These are phyloP conservation scores for Drosophila gunungcola DNA, from an alignment of 1,140 invertebrate genomes.

Conservation along the genomic window DNA sequence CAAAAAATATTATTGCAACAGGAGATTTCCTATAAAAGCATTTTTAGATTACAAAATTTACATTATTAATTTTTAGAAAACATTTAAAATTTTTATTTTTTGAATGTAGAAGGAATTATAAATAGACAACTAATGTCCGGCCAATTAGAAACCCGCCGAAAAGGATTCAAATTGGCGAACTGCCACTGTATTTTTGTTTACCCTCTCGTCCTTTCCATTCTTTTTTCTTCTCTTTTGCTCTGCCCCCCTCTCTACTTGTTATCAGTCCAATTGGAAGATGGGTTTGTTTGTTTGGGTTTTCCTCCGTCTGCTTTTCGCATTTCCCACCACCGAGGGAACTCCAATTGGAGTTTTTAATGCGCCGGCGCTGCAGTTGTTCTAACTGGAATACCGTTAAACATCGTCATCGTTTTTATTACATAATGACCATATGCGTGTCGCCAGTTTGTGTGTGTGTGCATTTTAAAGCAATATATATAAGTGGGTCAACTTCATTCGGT, in stretches of 20 bases:
- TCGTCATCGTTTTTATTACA: constrained; percentile 65
- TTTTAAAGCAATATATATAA: constrained; percentile 68
- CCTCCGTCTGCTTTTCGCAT: constrained; percentile 34
- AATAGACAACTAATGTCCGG: no score
- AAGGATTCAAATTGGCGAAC: background rate
- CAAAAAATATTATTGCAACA: no score
- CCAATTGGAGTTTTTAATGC: constrained; percentile 74
- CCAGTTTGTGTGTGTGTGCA: constrained; percentile 46
- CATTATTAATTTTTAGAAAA: no score
- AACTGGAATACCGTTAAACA: constrained; percentile 69
- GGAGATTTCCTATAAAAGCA: no score
- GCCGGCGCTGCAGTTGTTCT: constrained; percentile 62
- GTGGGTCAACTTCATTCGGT: constrained; percentile 80
- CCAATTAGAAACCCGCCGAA: background rate
- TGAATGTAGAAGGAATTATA: no score
- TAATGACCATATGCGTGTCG: constrained; percentile 45
- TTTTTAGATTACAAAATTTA: no score
- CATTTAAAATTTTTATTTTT: background rate
- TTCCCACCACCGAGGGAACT: constrained; percentile 47
- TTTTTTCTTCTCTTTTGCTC: background rate
- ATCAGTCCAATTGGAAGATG: constrained; percentile 49
- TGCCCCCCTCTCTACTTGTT: constrained; percentile 14
- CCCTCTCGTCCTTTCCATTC: constrained; percentile 3
- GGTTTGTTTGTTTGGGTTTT: constrained; percentile 47
- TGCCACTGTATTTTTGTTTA: constrained; percentile 20